Conservation (phyloP, 2,888 invertebrate species). For the Cetonia aurata region DNA sequence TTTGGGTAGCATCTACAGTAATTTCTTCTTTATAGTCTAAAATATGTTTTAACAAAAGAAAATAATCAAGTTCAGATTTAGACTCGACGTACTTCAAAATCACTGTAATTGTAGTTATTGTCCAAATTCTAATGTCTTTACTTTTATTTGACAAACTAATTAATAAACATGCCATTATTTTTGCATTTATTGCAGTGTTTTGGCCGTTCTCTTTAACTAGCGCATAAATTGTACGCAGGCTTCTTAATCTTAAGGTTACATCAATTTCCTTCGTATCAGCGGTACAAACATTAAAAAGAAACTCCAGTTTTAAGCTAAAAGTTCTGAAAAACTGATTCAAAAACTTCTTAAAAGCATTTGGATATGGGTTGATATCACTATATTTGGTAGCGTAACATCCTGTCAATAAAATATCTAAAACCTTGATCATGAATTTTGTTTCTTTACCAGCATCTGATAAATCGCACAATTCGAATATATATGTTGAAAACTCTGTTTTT, state of each 20-base stretch:
- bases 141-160: constrained; percentile 72
- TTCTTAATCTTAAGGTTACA: constrained; percentile 69
- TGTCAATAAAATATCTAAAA: constrained; percentile 69
- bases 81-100: constrained; percentile 57
- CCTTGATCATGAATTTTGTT: constrained; percentile 64
- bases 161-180: constrained; percentile 68
- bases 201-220: constrained; percentile 56
- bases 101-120: constrained; percentile 69
- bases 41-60: constrained; percentile 68
- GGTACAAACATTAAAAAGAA: constrained; percentile 72
- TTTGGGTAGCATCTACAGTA: constrained; percentile 75
- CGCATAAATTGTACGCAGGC: constrained; percentile 60
- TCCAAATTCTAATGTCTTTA: constrained; percentile 69
- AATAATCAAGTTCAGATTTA: constrained; percentile 65
- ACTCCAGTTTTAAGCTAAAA: constrained; percentile 68
- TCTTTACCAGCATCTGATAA: constrained; percentile 58
- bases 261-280: constrained; percentile 47
- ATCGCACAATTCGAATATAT: constrained; percentile 1
- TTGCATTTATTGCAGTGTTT: constrained; percentile 62
- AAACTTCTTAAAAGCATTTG: constrained; percentile 65
- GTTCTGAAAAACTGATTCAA: constrained; percentile 67
- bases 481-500: constrained; percentile 65
- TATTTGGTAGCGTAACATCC: constrained; percentile 67
- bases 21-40: constrained; percentile 72
- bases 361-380: constrained; percentile 39